Percentiles rank a stretch among this genome's conserved stretches.
These are phyloP conservation scores for Prinia subflava DNA, from an alignment of 2,113 vertebrate genomes.

Conservation along the genomic window DNA sequence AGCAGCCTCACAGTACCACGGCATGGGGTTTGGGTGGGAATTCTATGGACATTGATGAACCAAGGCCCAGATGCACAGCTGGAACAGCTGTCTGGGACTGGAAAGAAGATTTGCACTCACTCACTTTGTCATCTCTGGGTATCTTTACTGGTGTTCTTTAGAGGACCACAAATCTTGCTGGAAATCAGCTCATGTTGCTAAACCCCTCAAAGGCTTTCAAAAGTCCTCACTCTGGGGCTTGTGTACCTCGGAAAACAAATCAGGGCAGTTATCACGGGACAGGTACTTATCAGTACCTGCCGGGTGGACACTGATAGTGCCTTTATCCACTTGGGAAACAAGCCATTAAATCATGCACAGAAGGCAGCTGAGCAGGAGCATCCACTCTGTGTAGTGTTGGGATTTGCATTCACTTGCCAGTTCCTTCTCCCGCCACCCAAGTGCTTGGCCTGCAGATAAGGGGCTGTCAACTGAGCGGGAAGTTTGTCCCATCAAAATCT, in stretches of 20 bases:
- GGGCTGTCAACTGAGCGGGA: not conserved
- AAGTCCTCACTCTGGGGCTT: not conserved
- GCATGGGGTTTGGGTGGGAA: not conserved
- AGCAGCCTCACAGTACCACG: accelerated
- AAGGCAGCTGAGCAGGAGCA: not conserved
- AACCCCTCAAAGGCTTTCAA: not conserved
- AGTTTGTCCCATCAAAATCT: not conserved
- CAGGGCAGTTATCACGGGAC: not conserved
- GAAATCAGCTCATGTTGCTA: not conserved
- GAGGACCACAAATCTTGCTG: not conserved
- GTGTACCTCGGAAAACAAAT: not conserved
- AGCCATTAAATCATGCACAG: not conserved
- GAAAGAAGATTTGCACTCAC: not conserved
- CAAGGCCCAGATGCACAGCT: not conserved
- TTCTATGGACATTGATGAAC: not conserved
- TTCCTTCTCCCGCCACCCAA: not conserved
- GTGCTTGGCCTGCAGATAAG: not conserved
- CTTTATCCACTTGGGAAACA: not conserved
- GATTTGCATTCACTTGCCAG: not conserved
- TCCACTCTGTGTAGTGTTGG: not conserved
- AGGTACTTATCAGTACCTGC: not conserved
- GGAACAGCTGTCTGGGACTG: not conserved
- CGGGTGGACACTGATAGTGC: not conserved
- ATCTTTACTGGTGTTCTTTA: not conserved
- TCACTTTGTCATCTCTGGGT: not conserved